Base-by-base conservation (phyloP, 1,140 invertebrate species). In the Muscidifurax raptorellus region DNA sequence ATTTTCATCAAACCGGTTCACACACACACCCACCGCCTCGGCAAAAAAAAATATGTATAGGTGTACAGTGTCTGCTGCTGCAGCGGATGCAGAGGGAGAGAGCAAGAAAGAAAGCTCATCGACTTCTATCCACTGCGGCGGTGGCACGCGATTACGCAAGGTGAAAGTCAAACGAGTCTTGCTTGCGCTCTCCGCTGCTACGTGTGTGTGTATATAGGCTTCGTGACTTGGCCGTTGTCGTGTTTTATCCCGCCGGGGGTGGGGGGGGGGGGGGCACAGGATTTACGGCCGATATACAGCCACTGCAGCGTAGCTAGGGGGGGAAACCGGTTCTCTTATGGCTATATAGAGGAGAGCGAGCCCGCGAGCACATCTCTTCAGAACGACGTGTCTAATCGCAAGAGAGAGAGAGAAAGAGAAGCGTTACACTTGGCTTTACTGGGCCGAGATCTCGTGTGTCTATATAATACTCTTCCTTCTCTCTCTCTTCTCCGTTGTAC, bases 161-260 rank as follows among this genome's bases (percentile, higher is more conserved):
- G 89, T 87, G 88, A 90, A 90, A 90, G 88, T 89, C 82, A 82
- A 84, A 67, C 75, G 59, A 79, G n/a, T 83, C 85, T 86, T 79
- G 36, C 30, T 13, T 13, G 9, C 13, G 0, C 13, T 2, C 44
- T 15, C 13, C 36, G 36, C 36, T 40, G 36, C 36, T 40, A 40
- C 10, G 69, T 81, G 59, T 80, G 69, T 80, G 69, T 69, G 40
- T 83, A 67, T 71, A 59, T 72, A 40, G 2, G 25, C 64, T 69
- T 69, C 64, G 78, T 80, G 64, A 80, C 64, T 69, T 18, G 64
- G 59, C 78, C 22, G 32, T 64, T 80, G 30, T 69, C 78, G 25
- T 80, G 25, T 80, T 80, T 80, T 44, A 80, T 80, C 59, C 36
- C 10, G n/a, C 40, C 40, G 7, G 32, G 15, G 12, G 25, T 5